Evolutionary conservation across 2,888 invertebrate genomes (phyloP).

Genomic region (Stenotaenia linearis): DNA sequence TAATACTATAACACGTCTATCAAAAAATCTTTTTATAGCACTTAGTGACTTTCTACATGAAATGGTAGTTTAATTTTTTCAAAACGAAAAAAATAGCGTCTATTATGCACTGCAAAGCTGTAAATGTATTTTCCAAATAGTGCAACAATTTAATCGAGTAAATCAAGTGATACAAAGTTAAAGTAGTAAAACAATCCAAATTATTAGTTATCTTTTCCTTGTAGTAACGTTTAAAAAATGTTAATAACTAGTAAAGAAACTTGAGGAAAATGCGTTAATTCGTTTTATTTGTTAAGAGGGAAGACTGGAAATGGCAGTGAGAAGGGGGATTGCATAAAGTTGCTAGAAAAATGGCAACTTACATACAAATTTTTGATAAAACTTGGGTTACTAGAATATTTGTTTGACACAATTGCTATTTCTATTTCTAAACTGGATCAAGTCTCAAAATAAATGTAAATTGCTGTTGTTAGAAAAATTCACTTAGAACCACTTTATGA

Average conservation of each 20-base stretch:
- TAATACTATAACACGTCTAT: not conserved
- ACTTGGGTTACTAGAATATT: not conserved
- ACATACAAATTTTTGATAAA: not conserved
- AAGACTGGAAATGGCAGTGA: constrained; percentile 16
- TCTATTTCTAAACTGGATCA: not conserved
- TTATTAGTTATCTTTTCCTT: not conserved
- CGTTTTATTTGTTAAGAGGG: not conserved
- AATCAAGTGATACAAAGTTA: not conserved
- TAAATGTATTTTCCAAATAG: not conserved
- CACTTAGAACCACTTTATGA: not conserved
- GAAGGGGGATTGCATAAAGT: not conserved
- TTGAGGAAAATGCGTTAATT: not conserved
- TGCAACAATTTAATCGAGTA: not conserved
- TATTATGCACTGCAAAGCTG: not conserved
- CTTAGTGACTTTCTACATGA: constrained; percentile 21
- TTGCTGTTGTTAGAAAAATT: not conserved
- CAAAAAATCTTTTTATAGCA: constrained; percentile 19
- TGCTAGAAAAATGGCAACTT: not conserved
- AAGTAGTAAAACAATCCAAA: constrained; percentile 2
- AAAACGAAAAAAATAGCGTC: not conserved
- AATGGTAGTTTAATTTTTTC: not conserved
- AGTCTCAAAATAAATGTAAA: not conserved
- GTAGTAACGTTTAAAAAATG: not conserved
- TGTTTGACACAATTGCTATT: not conserved
- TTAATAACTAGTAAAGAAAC: not conserved